A percentile compares a stretch with the other conserved stretches of the same genome.
Conservation (phyloP, 2,888 invertebrate genomes). For the Agrotis puta region DNA sequence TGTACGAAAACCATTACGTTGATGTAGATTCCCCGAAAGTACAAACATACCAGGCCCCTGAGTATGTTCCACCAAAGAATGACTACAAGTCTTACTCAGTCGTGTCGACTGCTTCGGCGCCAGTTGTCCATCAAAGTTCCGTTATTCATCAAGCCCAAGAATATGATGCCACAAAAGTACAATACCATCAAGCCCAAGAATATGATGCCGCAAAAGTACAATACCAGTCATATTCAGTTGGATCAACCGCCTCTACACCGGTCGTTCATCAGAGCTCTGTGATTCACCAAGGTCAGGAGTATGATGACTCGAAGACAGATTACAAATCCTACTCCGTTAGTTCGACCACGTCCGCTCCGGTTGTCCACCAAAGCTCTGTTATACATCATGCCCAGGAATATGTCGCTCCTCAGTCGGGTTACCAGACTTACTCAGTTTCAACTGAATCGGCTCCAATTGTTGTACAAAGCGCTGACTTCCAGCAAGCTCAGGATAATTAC, state of each 20-base stretch:
- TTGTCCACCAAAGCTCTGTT: constrained; percentile 76
- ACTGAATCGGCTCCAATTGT: constrained; percentile 72
- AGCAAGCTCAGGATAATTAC: constrained; percentile 74
- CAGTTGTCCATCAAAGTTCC: constrained; percentile 75
- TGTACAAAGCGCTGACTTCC: constrained; percentile 52
- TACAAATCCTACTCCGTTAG: constrained; percentile 76
- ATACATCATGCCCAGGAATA: constrained; percentile 75
- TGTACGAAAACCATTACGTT: constrained; percentile 84
- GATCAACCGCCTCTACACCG: constrained; percentile 78
- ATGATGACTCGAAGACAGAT: constrained; percentile 74
- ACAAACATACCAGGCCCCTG: constrained; percentile 75
- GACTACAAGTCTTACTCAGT: constrained; percentile 77
- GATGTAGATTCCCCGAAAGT: constrained; percentile 79
- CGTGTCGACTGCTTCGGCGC: constrained; percentile 75
- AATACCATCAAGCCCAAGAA: constrained; percentile 74
- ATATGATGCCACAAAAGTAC: constrained; percentile 76
- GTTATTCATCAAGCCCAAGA: constrained; percentile 68
- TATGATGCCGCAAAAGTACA: constrained; percentile 77
- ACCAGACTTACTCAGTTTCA: constrained; percentile 76
- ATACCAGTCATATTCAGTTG: constrained; percentile 76
- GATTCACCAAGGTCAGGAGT: constrained; percentile 72
- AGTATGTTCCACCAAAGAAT: constrained; percentile 77
- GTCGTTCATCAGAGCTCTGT: constrained; percentile 74
- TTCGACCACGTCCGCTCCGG: constrained; percentile 76
- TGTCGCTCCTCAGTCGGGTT: constrained; percentile 75